Evolutionary conservation across 2,113 vertebrate species (phyloP).

Genomic region (Oreochromis niloticus): DNA sequence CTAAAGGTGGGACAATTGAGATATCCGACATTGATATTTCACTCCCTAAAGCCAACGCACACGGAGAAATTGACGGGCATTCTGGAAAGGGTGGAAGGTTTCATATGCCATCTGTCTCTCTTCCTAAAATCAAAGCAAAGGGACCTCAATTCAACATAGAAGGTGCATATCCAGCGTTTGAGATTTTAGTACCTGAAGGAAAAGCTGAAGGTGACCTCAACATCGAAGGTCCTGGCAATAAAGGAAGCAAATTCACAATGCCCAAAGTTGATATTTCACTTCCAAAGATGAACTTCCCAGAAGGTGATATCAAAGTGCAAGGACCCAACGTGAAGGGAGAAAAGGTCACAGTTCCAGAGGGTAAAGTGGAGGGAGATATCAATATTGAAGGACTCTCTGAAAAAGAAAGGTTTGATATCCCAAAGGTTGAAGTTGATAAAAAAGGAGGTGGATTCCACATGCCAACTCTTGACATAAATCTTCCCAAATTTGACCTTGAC

Average conservation of each 20-base stretch:
- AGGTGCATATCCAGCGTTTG: constrained; percentile 37
- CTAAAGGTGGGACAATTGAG: constrained; percentile 23
- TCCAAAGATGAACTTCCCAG: constrained; percentile 30
- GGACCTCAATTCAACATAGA: constrained; percentile 5
- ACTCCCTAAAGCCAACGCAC: constrained; percentile 35
- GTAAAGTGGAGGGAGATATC: constrained; percentile 5
- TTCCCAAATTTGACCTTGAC: constrained; percentile 62
- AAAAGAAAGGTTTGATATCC: constrained; percentile 29
- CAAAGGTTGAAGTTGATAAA: constrained; percentile 26
- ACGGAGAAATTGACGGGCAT: neutral
- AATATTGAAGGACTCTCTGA: constrained; percentile 10
- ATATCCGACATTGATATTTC: constrained; percentile 41
- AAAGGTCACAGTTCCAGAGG: neutral
- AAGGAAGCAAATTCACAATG: constrained; percentile 43
- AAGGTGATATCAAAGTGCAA: neutral
- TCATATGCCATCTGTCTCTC: constrained; percentile 24
- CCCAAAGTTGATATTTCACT: constrained; percentile 40
- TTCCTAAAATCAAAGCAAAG: constrained; percentile 32
- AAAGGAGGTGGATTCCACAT: constrained; percentile 42
- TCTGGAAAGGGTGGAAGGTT: constrained; percentile 41
- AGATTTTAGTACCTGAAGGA: constrained; percentile 56
- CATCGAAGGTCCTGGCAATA: neutral
- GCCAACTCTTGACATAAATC: constrained; percentile 68
- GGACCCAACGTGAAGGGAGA: constrained; percentile 8
- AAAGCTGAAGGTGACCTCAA: constrained; percentile 19